Evolutionary conservation across 2,888 invertebrate genomes (phyloP), one percentile per base, ranked within the genome.

Genomic region (Hypolimnas misippus): DNA sequence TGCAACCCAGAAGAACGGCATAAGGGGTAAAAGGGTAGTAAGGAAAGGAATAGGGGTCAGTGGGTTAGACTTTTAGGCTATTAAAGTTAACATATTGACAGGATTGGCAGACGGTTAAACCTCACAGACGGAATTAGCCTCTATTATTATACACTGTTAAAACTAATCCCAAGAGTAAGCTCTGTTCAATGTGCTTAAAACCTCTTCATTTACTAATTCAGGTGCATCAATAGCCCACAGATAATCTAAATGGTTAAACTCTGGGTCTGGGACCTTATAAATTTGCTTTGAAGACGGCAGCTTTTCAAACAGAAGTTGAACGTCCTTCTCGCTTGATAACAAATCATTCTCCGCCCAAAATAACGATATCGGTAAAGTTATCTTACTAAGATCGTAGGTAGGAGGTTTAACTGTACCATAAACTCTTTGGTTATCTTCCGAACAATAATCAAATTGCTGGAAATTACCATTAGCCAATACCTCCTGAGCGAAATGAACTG

Each of bases 241-340:
- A 76, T 95, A 96, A 78, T 96, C 96, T 31, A 96, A 82, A 75
- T 96, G 96, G 77, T 95, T 96, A 74, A 96, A 96, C 25, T 93
- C 87, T 0, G 93, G 83, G 62, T 92, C 90, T 0, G 94, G 91
- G 0, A 96, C 92, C 70, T 92, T 82, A 70, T 93, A 93, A 72
- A 92, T 79, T 5, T 93, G 93, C 3, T 93, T 84, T 1, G 86
- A 82, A 38, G 87, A 81, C 0, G 93, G 89, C 35, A 96, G 72
- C 53, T 82, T 82, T 0, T 83, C 77, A 40, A 89, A 89, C 17
- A 96, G 78, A 51, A 77, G 81, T 56, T 79, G 72, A 0, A 95
- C 94, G 74, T 95, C 95, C 86, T 93, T 80, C 65, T 93, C 91
- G 74, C 93, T 94, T 0, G 96, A 94, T 1, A 97, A 77, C 89